These are phyloP conservation scores for Lophochroa leadbeateri DNA, from an alignment of 2,113 vertebrate species.

Conservation along the genomic window DNA sequence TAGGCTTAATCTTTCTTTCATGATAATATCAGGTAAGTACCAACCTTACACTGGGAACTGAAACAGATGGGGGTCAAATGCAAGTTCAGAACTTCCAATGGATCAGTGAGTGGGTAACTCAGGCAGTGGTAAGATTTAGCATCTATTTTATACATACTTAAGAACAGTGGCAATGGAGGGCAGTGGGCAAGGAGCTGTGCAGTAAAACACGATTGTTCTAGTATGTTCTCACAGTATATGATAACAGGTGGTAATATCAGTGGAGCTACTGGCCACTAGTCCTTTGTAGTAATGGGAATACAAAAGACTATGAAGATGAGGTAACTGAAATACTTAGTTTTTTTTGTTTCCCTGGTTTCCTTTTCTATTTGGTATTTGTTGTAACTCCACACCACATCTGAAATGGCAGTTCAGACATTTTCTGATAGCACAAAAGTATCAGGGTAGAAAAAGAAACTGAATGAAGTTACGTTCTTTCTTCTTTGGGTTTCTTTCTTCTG, in stretches of 20 bases:
- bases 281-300: background rate
- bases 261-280: background rate
- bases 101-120: background rate
- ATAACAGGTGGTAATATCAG: background rate
- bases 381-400: background rate
- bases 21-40: background rate
- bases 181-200: background rate
- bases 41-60: background rate
- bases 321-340: fast-evolving
- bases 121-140: background rate
- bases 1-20: background rate
- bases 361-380: background rate
- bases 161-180: background rate
- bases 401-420: background rate
- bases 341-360: background rate
- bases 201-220: background rate
- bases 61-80: background rate
- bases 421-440: background rate
- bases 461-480: background rate
- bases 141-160: background rate
- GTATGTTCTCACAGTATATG: background rate
- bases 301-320: background rate
- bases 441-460: background rate
- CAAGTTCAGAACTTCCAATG: background rate
- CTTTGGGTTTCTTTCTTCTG: background rate